Evolutionary conservation across 1,140 invertebrate genomes (phyloP), one percentile per base, ranked within the genome.

Genomic region (Macrobrachium rosenbergii): DNA sequence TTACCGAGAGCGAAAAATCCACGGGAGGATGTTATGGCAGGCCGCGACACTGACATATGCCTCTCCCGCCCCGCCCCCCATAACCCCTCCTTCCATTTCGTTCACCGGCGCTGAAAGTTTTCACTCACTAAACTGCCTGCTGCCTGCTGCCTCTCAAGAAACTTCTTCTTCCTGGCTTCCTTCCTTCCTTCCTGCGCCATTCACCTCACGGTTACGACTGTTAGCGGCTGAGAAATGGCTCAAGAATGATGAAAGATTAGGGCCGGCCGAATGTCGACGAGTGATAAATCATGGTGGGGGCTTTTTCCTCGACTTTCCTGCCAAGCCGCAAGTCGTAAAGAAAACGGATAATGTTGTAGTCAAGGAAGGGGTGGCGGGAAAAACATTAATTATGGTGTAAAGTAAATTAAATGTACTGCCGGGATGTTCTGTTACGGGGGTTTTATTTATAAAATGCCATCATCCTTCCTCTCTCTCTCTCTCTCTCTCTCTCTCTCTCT

Each of bases 301-400:
- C 3, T 52, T 75, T 75, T 75, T 75, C 73, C 82, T 83, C 82
- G 37, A 63, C 75, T 64, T 78, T 60, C 59, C 82, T 84, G 73
- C 73, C 82, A 77, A 21, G 82, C 82, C 28, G 10, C 72, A 37
- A 60, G 59, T 77, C 82, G 82, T 84, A 84, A 84, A 84, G 82
- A 78, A 78, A 84, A 84, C 82, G 82, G 67, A 75, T 75, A 73
- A 75, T 83, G 82, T 83, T 75, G 82, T 83, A 75, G 82, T 83
- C 69, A 83, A 75, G 58, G 59, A 73, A 83, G 82, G 58, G 28
- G 17, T 60, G 69, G 69, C 21, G 73, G 73, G 19, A 77, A 84
- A 77, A 84, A 77, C 82, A 84, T 84, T 84, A 84, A 84, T 84
- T 84, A 84, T 64, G 63, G 45, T 76, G 82, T 77, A 84, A 84